These are phyloP conservation scores for Cenopis cana DNA, from an alignment of 2,888 invertebrate species.

Conservation along the genomic window DNA sequence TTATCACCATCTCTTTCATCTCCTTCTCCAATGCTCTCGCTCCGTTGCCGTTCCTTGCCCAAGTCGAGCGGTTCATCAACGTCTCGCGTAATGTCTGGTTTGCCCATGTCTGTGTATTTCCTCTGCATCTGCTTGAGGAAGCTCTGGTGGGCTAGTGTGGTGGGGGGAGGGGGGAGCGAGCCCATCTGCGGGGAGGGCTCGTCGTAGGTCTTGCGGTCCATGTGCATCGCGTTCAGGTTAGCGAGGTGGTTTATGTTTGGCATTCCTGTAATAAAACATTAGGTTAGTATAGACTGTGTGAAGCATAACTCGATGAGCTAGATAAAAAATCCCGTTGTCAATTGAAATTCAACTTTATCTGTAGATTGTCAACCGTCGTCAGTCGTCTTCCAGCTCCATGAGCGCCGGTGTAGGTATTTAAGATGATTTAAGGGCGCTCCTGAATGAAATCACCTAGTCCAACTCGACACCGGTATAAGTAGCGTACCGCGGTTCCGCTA, in stretches of 20 bases:
- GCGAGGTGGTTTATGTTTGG: slow-evolving; percentile 90
- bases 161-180: slow-evolving; percentile 83
- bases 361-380: too few species aligned
- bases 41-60: slow-evolving; percentile 80
- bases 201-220: slow-evolving; percentile 81
- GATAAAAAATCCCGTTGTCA: too few species aligned
- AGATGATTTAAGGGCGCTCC: too few species aligned
- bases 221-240: slow-evolving; percentile 88
- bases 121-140: slow-evolving; percentile 87
- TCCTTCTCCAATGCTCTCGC: slow-evolving; percentile 71
- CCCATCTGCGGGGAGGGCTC: slow-evolving; percentile 85
- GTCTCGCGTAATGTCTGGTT: slow-evolving; percentile 83
- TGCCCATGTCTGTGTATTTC: slow-evolving; percentile 84
- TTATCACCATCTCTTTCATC: slow-evolving; percentile 84
- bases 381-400: too few species aligned
- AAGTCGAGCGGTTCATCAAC: slow-evolving; percentile 83
- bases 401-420: too few species aligned
- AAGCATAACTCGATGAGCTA: too few species aligned
- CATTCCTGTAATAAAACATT: slow-evolving; percentile 84
- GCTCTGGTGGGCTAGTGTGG: slow-evolving; percentile 84
- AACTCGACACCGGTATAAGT: too few species aligned
- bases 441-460: too few species aligned
- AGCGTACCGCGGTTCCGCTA: too few species aligned
- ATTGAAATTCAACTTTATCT: too few species aligned
- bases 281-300: neutral